Base-by-base conservation (phyloP, 2,797 vertebrate species). In the Petrocephalus schoutedeni region DNA sequence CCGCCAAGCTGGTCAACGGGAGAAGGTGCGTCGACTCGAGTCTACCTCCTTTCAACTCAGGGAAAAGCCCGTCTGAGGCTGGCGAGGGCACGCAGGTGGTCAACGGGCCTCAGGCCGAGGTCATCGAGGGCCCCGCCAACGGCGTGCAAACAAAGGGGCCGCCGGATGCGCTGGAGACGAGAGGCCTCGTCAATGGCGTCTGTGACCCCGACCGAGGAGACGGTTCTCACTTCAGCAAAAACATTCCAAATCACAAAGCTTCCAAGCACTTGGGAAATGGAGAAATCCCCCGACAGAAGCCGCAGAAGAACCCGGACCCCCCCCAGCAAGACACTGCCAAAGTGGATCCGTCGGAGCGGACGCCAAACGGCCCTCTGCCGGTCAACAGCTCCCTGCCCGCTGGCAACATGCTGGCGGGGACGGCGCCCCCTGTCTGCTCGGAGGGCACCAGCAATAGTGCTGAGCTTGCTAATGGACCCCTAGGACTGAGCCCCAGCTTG, bases 161-260 rank as follows among this genome's bases (percentile, higher is more conserved):
- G 92, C 91, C 89, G 90, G 95, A 95, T 88, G 88, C 89, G 86
- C 94, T 95, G 92, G 96, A 96, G 91, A 93, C 93, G 96, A 98
- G 97, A 95, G 95, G 97, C 91, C 95, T 99, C 71, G 95, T 99
- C 91, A 99, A 99, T 87, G 98, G 98, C 91, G 97, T 99, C 92
- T 99, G 98, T 96, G 98, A 99, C 97, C 97, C 98, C 95, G 98
- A 99, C 90, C 97, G 97, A 94, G 96, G 92, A 83, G 97, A 98
- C 91, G 96, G 96, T 92, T 95, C 96, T 93, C 96, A 97, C 95
- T 96, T 97, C 92, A 97, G 96, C 96, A 99, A 96, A 98, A 99
- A 97, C 98, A 99, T 99, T 99, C 98, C 98, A 97, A 99, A 99
- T 99, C 98, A 99, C 95, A 97, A 99, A 95, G 97, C 98, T 99